Evolutionary conservation across 2,113 vertebrate species (phyloP), one percentile per base, ranked within the genome.

Genomic region (Trichomycterus rosablanca): DNA sequence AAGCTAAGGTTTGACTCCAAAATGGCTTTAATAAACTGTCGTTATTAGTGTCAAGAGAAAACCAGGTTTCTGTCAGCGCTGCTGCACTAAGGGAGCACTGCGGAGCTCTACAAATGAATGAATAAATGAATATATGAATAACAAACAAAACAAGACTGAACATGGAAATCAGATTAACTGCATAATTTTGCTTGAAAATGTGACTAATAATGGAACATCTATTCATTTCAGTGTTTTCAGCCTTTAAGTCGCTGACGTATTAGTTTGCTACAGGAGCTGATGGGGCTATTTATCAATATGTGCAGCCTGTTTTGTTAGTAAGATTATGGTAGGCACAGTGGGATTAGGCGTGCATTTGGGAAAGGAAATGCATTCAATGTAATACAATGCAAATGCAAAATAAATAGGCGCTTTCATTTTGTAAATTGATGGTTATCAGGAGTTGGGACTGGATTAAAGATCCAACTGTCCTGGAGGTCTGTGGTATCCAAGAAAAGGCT

Each of bases 191-290:
- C n/a, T n/a, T n/a, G n/a, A n/a, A n/a, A n/a, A n/a, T n/a, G n/a
- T n/a, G 26, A 4, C 26, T 30, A 30, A 30, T 30, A 30, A 30
- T 30, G 26, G 26, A n/a, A 30, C 26, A 49, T 28, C 19, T 49
- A 35, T 49, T 65, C 22, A 19, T 53, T 43, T 23, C 15, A 15
- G 59, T 32, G 49, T 52, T 63, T 59, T 50, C 15, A 12, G 54
- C 15, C 8, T 18, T 22, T 51, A 53, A 66, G 18, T 48, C 49
- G 42, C 34, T 22, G 48, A 23, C 22, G 7, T 43, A 28, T 30
- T 32, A n/a, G 26, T 51, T 28, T 46, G 16, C 43, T 20, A 14
- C 19, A 12, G 12, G 1, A 54, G 43, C 58, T 24, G 34, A 42
- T 19, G 7, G 14, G 26, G 20, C 23, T 12, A 30, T 34, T 69